A percentile compares a stretch with the other conserved stretches of the same genome.
Conservation (phyloP, 2,888 invertebrate species). For the Auanema freiburgensis region DNA sequence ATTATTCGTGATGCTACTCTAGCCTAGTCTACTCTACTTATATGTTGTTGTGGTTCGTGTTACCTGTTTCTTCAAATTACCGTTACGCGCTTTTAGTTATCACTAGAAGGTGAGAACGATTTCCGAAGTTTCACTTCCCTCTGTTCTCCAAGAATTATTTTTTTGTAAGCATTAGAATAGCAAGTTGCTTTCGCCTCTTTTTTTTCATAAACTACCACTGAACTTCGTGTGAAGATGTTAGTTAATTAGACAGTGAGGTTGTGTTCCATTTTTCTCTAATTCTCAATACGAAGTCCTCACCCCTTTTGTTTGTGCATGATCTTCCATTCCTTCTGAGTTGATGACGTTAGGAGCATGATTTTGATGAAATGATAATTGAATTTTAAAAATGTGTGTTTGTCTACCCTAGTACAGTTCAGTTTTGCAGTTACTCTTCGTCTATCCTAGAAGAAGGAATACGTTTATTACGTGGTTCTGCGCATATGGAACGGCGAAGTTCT, state of each 20-base stretch:
- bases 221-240: too few relatives aligned
- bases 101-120: not conserved
- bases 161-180: not conserved
- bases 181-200: not conserved
- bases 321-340: too few relatives aligned
- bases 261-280: too few relatives aligned
- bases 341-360: too few relatives aligned
- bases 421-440: slow-evolving; percentile 43
- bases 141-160: not conserved
- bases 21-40: not conserved
- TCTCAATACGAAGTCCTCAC: too few relatives aligned
- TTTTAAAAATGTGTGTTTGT: too few relatives aligned
- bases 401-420: not conserved
- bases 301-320: too few relatives aligned
- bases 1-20: not conserved
- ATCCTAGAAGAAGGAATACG: slow-evolving; percentile 41
- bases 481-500: slow-evolving; percentile 26
- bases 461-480: slow-evolving; percentile 31
- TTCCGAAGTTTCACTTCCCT: not conserved
- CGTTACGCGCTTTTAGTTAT: too few relatives aligned
- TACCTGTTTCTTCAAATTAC: not conserved
- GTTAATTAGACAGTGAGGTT: too few relatives aligned
- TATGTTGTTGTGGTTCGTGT: slow-evolving; percentile 1
- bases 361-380: too few relatives aligned
- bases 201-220: not conserved